These are phyloP conservation scores for Micromussa lordhowensis DNA, from an alignment of 92 coral and sea anemone species.

Conservation along the genomic window DNA sequence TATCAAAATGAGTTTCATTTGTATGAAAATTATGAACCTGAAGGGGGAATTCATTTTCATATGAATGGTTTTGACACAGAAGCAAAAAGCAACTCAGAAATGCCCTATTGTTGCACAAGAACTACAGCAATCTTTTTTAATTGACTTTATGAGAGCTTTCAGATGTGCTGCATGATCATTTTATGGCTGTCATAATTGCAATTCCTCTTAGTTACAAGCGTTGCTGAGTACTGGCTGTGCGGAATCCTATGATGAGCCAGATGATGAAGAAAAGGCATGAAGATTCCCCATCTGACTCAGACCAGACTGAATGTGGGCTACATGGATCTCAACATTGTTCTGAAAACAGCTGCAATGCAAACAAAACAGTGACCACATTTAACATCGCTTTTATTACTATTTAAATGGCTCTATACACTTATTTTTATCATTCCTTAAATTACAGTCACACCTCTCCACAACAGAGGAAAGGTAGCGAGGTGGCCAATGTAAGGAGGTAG, in stretches of 20 bases:
- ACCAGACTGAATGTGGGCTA: constrained; percentile 99
- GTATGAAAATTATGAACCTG: too few relatives aligned
- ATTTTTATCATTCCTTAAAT: too few relatives aligned
- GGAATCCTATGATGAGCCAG: constrained; percentile 1
- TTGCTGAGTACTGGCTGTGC: neutral
- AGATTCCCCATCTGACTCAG: constrained; percentile 98
- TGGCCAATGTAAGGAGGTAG: too few relatives aligned
- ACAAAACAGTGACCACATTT: neutral
- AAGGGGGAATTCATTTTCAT: too few relatives aligned
- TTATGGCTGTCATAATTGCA: neutral
- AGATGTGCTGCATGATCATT: neutral
- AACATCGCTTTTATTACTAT: neutral
- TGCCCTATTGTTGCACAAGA: neutral
- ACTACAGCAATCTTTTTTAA: neutral
- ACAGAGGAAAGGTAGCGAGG: too few relatives aligned
- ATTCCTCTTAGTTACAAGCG: neutral
- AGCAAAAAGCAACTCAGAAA: too few relatives aligned
- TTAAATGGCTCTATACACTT: neutral
- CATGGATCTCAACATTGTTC: constrained; percentile 97
- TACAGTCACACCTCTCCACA: too few relatives aligned
- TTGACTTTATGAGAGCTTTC: neutral
- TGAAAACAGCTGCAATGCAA: constrained; percentile 84
- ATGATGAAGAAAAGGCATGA: constrained; percentile 86
- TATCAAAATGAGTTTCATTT: too few relatives aligned
- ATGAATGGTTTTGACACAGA: too few relatives aligned